Evolutionary conservation across 1,140 invertebrate genomes (phyloP).

Genomic region (Anoplolepis gracilipes): DNA sequence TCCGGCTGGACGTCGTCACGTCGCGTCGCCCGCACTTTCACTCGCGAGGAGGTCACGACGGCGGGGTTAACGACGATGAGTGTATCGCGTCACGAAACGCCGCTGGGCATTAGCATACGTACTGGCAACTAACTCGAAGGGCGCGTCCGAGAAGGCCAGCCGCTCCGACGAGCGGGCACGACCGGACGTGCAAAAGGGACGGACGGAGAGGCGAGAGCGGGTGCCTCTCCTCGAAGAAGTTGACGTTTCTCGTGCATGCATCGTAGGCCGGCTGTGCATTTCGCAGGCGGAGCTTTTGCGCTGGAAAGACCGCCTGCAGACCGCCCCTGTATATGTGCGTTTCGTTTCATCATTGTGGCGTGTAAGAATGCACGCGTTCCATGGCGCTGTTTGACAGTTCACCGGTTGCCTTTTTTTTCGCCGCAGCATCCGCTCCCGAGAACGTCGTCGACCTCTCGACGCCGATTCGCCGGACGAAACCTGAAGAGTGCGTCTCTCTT

Average conservation of each 20-base stretch:
- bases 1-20: not conserved
- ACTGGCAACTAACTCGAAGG: slow-evolving; percentile 3
- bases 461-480: slow-evolving; percentile 1
- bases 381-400: slow-evolving; percentile 42
- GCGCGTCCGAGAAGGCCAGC: slow-evolving; percentile 10
- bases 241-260: slow-evolving; percentile 71
- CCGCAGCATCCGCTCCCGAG: not conserved
- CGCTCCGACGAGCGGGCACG: not conserved
- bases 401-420: too few species aligned
- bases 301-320: slow-evolving; percentile 77
- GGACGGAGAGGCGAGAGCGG: slow-evolving; percentile 37
- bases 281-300: slow-evolving; percentile 77
- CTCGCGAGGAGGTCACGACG: slow-evolving; percentile 62
- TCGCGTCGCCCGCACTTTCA: slow-evolving; percentile 66
- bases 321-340: slow-evolving; percentile 72
- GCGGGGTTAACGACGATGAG: slow-evolving; percentile 69
- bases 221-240: slow-evolving; percentile 53
- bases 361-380: slow-evolving; percentile 53
- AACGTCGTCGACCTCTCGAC: slow-evolving; percentile 15
- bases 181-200: slow-evolving; percentile 5
- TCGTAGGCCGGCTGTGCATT: slow-evolving; percentile 49
- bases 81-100: slow-evolving; percentile 70
- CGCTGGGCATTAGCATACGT: slow-evolving; percentile 64
- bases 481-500: not conserved
- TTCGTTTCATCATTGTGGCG: slow-evolving; percentile 70